Conservation (phyloP, 2,113 vertebrate species). For the Ophthalmolycus amberensis region DNA sequence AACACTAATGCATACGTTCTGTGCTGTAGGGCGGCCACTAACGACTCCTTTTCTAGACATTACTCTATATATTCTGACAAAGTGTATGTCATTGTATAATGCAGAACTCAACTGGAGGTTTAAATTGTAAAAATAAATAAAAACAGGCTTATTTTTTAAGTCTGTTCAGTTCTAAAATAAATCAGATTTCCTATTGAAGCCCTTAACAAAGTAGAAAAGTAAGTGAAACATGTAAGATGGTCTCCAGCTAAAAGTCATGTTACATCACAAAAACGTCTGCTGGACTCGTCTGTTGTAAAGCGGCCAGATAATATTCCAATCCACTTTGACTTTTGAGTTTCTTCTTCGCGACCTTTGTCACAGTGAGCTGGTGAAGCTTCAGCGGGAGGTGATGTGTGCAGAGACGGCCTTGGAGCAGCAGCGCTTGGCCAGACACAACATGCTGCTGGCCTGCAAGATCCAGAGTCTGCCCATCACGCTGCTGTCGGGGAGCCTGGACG, state of each 20-base stretch:
- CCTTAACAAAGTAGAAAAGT: too few species aligned
- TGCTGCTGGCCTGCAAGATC: conserved; percentile 92
- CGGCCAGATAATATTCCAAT: background rate
- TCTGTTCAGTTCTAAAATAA: too few species aligned
- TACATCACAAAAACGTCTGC: background rate
- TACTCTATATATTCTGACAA: background rate
- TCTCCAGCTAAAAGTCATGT: too few species aligned
- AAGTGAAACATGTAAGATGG: too few species aligned
- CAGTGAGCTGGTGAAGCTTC: conserved; percentile 87
- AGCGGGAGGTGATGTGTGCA: conserved; percentile 83
- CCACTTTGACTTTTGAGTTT: background rate
- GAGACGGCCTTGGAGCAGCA: conserved; percentile 90
- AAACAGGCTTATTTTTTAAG: too few species aligned
- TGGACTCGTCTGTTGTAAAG: too few species aligned
- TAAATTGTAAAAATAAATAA: too few species aligned
- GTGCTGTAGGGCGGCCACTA: background rate
- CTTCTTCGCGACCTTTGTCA: background rate
- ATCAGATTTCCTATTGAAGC: too few species aligned
- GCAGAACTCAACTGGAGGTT: too few species aligned
- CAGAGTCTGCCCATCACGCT: conserved; percentile 85
- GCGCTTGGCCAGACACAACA: conserved; percentile 87
- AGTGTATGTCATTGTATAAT: too few species aligned
- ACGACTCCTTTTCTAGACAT: background rate
- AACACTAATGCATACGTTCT: background rate
- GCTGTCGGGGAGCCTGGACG: conserved; percentile 86